A percentile compares a stretch with the other conserved stretches of the same genome.
Conservation (phyloP, 2,888 invertebrate species). For the Temnothorax ravouxi region DNA sequence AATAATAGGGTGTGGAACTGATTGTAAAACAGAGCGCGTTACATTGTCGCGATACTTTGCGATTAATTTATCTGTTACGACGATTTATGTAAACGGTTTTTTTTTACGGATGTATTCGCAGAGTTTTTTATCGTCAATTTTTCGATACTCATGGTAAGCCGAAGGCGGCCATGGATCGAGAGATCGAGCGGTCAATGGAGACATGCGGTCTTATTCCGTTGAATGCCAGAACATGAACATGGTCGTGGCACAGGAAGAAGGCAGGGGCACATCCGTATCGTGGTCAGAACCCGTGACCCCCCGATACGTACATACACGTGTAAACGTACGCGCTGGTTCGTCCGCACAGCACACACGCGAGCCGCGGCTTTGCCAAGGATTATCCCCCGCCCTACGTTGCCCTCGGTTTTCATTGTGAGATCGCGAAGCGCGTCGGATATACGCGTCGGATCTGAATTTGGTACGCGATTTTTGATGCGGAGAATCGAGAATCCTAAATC, state of each 20-base stretch:
- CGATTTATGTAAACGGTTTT: background rate
- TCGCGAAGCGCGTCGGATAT: constrained; percentile 34
- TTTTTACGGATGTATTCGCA: background rate
- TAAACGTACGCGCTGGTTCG: constrained; percentile 72
- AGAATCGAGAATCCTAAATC: constrained; percentile 3
- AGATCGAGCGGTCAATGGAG: constrained; percentile 78
- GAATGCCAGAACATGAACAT: constrained; percentile 82
- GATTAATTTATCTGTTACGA: background rate
- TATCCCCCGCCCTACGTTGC: constrained; percentile 77
- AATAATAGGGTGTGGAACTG: background rate
- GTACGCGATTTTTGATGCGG: constrained; percentile 32
- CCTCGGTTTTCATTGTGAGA: constrained; percentile 47
- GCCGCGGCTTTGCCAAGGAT: constrained; percentile 83
- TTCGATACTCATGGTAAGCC: constrained; percentile 17
- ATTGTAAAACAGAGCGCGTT: background rate
- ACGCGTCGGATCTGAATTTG: constrained; percentile 32
- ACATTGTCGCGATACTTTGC: background rate
- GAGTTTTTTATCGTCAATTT: constrained; percentile 20
- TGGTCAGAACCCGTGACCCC: constrained; percentile 86
- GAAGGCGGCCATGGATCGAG: constrained; percentile 62
- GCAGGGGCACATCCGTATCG: constrained; percentile 87
- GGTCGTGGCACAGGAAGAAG: constrained; percentile 85
- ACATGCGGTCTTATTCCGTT: constrained; percentile 81
- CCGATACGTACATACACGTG: constrained; percentile 73
- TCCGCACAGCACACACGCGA: constrained; percentile 71